Evolutionary conservation across 2,888 invertebrate genomes (phyloP), one percentile per base, ranked within the genome.

Genomic region (Sclerodermus sp.): DNA sequence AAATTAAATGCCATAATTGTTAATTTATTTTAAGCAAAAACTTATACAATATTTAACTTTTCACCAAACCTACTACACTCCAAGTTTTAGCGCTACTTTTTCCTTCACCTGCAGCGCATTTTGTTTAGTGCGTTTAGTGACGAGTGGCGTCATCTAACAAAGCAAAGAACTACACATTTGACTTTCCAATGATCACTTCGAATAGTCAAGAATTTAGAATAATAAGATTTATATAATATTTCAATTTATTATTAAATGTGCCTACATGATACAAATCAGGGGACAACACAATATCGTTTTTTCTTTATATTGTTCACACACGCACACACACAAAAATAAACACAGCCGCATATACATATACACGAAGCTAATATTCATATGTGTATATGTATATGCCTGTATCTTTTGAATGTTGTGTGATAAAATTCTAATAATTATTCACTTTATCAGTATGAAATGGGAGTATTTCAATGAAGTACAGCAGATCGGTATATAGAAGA

Each of bases 161-260:
- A n/a, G n/a, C n/a, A n/a, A n/a, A n/a, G n/a, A n/a, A n/a, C n/a
- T n/a, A n/a, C n/a, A n/a, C n/a, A n/a, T n/a, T n/a, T n/a, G n/a
- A n/a, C n/a, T n/a, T n/a, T n/a, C n/a, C n/a, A n/a, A n/a, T n/a
- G n/a, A n/a, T n/a, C n/a, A n/a, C n/a, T n/a, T n/a, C n/a, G n/a
- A n/a, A n/a, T n/a, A n/a, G n/a, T n/a, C n/a, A n/a, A n/a, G n/a
- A n/a, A n/a, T n/a, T n/a, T n/a, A n/a, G n/a, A 36, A 14, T 36
- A 14, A 4, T 15, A 53, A 36, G 45, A 46, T 62, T 53, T 70
- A 71, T 66, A 70, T 70, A 70, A 70, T 73, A 70, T 71, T 76
- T 71, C 64, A 60, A 73, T 76, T 76, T 76, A 75, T 76, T 74
- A 73, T 73, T 74, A 71, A 75, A 73, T 65, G 67, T 76, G 70